Evolutionary conservation across 2,797 vertebrate species (phyloP).

Genomic region (Rhinella marina): DNA sequence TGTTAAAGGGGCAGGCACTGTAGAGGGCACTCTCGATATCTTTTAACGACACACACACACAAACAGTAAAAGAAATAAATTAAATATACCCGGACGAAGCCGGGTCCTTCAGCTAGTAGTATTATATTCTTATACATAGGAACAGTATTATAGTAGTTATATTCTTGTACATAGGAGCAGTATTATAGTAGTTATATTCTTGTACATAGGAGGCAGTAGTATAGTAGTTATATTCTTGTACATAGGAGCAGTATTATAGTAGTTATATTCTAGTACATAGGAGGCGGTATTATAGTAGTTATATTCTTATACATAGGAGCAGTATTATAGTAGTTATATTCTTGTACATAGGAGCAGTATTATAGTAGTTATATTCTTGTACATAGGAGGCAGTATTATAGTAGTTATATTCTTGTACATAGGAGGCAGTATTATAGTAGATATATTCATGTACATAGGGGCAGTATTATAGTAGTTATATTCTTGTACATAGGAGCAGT

Average conservation of each 20-base stretch:
- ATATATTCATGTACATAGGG: too few relatives aligned
- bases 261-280: too few relatives aligned
- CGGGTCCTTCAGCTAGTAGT: too few relatives aligned
- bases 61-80: too few relatives aligned
- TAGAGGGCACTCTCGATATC: too few relatives aligned
- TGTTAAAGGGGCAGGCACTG: too few relatives aligned
- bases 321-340: background rate
- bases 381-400: background rate
- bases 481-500: background rate
- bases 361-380: background rate
- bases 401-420: background rate
- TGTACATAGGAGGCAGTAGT: background rate
- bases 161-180: background rate
- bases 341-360: background rate
- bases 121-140: conserved; percentile 10
- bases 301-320: background rate
- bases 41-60: too few relatives aligned
- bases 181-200: conserved; percentile 2
- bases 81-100: too few relatives aligned
- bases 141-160: background rate
- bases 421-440: background rate
- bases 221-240: too few relatives aligned
- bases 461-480: background rate
- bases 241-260: too few relatives aligned
- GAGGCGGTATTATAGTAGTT: background rate